Percentiles rank a stretch among this genome's conserved stretches.
phyloP scores from a whole-genome alignment of 2,888 invertebrate genomes.

The Orthonychiurus folsomi region DNA sequence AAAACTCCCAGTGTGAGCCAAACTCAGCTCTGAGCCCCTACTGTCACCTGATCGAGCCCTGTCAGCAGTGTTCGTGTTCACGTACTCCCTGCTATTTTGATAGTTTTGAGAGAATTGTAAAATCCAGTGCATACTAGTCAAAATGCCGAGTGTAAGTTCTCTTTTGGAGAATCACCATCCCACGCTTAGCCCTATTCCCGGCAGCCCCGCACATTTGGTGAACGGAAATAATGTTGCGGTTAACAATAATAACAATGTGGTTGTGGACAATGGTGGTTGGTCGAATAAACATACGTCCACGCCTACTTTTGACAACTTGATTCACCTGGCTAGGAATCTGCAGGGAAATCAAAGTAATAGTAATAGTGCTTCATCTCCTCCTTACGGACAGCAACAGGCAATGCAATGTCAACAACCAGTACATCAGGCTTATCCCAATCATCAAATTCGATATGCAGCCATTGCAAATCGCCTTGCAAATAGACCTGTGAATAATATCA shows the following conservation, averaged over 20 bases:
- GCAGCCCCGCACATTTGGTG: slow-evolving; percentile 20
- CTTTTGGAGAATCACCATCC: slow-evolving; percentile 26
- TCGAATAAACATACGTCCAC: slow-evolving; percentile 8
- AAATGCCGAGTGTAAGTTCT: slow-evolving; percentile 27
- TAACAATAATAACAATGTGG: slow-evolving; percentile 11
- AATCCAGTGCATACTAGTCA: no score
- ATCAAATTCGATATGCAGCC: slow-evolving; percentile 21
- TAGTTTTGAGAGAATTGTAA: no score
- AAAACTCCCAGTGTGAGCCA: slow-evolving; percentile 13
- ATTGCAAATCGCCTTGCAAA: slow-evolving; percentile 22
- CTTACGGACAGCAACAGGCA: neutral
- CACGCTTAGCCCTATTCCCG: slow-evolving; percentile 23
- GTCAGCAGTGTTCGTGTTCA: slow-evolving; percentile 15
- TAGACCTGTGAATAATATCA: slow-evolving; percentile 11
- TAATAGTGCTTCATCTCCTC: neutral
- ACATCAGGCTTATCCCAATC: slow-evolving; percentile 16
- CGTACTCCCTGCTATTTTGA: neutral
- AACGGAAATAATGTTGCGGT: slow-evolving; percentile 12
- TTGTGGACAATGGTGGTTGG: slow-evolving; percentile 8
- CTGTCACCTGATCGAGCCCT: slow-evolving; percentile 15
- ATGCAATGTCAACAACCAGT: neutral
- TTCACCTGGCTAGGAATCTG: slow-evolving; percentile 17
- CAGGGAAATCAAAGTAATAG: slow-evolving; percentile 8
- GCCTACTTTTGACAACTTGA: slow-evolving; percentile 22
- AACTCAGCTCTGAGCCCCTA: slow-evolving; percentile 16